Conservation (phyloP, 2,797 vertebrate species). For the Diplodus puntazzo region DNA sequence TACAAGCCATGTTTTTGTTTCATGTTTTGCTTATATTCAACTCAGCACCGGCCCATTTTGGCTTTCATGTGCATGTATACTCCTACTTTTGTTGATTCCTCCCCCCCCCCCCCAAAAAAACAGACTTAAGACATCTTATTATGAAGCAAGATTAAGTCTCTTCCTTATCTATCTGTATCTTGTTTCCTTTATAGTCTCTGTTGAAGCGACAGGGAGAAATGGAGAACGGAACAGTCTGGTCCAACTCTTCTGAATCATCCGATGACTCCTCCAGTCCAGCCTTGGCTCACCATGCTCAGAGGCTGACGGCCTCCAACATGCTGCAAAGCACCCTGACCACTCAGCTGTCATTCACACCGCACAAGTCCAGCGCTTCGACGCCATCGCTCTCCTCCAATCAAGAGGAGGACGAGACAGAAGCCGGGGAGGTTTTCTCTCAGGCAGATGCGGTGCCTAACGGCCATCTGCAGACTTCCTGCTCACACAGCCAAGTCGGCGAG, state of each 20-base stretch:
- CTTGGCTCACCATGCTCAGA: constrained; percentile 83
- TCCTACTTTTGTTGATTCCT: background rate
- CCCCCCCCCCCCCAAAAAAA: background rate
- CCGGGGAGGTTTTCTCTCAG: constrained; percentile 71
- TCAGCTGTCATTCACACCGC: constrained; percentile 90
- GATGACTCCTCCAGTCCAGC: constrained; percentile 97
- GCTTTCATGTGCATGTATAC: too few species aligned
- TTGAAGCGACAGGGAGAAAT: constrained; percentile 94
- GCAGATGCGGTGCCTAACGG: constrained; percentile 87
- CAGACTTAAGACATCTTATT: background rate
- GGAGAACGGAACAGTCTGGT: constrained; percentile 98
- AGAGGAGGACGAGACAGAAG: constrained; percentile 81
- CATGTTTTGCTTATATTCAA: too few species aligned
- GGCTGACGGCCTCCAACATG: constrained; percentile 89
- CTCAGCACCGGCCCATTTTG: too few species aligned
- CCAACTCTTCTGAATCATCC: constrained; percentile 96
- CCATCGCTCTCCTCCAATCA: constrained; percentile 80
- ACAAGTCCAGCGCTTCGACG: constrained; percentile 83
- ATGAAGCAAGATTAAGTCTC: background rate
- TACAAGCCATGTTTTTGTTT: too few species aligned
- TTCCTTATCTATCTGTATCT: constrained; percentile 19
- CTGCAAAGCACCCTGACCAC: constrained; percentile 88
- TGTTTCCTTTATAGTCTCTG: constrained; percentile 88
- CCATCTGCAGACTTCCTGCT: constrained; percentile 87
- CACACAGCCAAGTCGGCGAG: constrained; percentile 89